Evolutionary conservation across 2,113 vertebrate species (phyloP).

Genomic region (Xiphophorus couchianus): DNA sequence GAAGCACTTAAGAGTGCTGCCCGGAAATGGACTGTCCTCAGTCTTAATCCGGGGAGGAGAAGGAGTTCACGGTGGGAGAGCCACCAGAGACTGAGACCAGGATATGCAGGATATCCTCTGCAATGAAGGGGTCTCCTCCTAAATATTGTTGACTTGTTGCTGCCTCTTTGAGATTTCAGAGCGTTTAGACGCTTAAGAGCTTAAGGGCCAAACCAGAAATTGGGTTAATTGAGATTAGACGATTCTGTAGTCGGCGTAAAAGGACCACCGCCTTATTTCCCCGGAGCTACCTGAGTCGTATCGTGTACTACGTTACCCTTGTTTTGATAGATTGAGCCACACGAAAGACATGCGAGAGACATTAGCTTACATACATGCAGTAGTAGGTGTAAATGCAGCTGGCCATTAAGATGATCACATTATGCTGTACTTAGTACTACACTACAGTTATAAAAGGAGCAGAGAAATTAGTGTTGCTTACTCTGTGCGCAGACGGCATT

Average conservation of each 20-base stretch:
- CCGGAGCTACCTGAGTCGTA: slow-evolving; percentile 19
- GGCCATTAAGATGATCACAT: slow-evolving; percentile 50
- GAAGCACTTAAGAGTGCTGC: slow-evolving; percentile 30
- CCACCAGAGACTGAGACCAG: slow-evolving; percentile 28
- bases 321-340: background rate
- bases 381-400: slow-evolving; percentile 28
- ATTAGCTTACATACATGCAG: slow-evolving; percentile 16
- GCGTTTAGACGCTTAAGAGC: slow-evolving; percentile 67
- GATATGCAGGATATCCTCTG: slow-evolving; percentile 22
- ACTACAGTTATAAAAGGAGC: slow-evolving; percentile 22
- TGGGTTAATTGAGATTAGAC: slow-evolving; percentile 73
- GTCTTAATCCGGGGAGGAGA: slow-evolving; percentile 41
- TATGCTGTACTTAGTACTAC: slow-evolving; percentile 48
- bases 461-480: slow-evolving; percentile 40
- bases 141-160: slow-evolving; percentile 64
- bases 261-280: slow-evolving; percentile 49
- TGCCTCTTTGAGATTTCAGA: slow-evolving; percentile 57
- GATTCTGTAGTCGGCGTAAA: slow-evolving; percentile 18
- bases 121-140: slow-evolving; percentile 32
- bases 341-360: slow-evolving; percentile 4
- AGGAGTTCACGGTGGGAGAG: slow-evolving; percentile 31
- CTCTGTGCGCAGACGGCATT: slow-evolving; percentile 32
- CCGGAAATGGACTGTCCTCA: slow-evolving; percentile 39
- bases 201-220: slow-evolving; percentile 66
- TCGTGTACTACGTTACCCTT: background rate